These are phyloP conservation scores for Ptiloglossa arizonensis DNA, from an alignment of 1,140 invertebrate genomes.

Conservation along the genomic window DNA sequence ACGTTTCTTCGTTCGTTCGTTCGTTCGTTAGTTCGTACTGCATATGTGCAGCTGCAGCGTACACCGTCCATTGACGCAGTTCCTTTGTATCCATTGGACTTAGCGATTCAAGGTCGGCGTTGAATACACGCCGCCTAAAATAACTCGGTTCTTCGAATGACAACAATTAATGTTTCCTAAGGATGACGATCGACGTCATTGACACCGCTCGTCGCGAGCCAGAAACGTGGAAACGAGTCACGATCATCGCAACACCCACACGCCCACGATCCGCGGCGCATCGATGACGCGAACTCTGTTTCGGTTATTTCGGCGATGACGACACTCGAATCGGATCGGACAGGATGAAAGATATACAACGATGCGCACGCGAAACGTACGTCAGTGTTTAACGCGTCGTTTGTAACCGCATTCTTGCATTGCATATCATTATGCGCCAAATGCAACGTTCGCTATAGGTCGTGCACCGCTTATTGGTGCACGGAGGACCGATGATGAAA, in stretches of 20 bases:
- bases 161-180: constrained; percentile 9
- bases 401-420: too few species aligned
- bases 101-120: constrained; percentile 4
- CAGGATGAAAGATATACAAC: neutral
- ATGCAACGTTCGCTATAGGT: too few species aligned
- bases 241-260: too few species aligned
- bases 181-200: neutral
- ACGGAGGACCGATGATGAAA: too few species aligned
- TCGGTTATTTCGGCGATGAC: neutral
- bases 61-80: constrained; percentile 20
- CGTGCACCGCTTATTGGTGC: too few species aligned
- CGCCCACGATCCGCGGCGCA: too few species aligned
- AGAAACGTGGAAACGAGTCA: neutral
- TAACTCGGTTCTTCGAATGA: neutral
- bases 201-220: neutral
- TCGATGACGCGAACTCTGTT: neutral
- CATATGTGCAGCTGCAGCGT: constrained; percentile 11
- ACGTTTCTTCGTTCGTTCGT: neutral
- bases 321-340: neutral
- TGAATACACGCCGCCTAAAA: constrained; percentile 2
- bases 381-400: neutral
- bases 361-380: neutral
- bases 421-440: too few species aligned
- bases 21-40: too few species aligned
- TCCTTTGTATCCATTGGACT: constrained; percentile 6